Conservation (phyloP, 1,140 invertebrate genomes). For the Planococcus citri region DNA sequence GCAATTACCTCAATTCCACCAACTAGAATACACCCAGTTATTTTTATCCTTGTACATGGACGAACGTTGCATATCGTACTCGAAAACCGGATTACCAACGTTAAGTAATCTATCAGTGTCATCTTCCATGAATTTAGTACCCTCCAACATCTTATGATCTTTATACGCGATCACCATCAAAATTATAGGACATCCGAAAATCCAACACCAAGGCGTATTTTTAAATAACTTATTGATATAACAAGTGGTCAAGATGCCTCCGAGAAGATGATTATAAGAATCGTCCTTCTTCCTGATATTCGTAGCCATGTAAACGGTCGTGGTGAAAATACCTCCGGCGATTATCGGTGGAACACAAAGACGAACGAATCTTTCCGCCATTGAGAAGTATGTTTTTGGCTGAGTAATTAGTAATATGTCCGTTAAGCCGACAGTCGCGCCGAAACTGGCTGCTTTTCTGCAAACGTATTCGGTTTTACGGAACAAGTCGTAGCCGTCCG, state of each 20-base stretch:
- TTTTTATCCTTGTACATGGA: no score
- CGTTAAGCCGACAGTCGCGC: not conserved
- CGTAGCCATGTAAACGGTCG: not conserved
- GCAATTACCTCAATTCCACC: no score
- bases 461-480: not conserved
- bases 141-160: no score
- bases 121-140: no score
- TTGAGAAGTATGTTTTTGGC: not conserved
- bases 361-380: not conserved
- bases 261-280: not conserved
- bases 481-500: not conserved
- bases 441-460: not conserved
- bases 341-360: not conserved
- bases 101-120: no score
- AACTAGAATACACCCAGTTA: no score
- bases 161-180: no score
- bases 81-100: no score
- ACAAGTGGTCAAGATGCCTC: not conserved
- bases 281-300: not conserved
- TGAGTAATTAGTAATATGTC: not conserved
- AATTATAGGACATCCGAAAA: no score
- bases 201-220: not conserved
- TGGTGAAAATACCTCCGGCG: not conserved
- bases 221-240: not conserved
- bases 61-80: no score